Evolutionary conservation across 2,113 vertebrate genomes (phyloP), one percentile per base, ranked within the genome.

Genomic region (Tetrax tetrax): DNA sequence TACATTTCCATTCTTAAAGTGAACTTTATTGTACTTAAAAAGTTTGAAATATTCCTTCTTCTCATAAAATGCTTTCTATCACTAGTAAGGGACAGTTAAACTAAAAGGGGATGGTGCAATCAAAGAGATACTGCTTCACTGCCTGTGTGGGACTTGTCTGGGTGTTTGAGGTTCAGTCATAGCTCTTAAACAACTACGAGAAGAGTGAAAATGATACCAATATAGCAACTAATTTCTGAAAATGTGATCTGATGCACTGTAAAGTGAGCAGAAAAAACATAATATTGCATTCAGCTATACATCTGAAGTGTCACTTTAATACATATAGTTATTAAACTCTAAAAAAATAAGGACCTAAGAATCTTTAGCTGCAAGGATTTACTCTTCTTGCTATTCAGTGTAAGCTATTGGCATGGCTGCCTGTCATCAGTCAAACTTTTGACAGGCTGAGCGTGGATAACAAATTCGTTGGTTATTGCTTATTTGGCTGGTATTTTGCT

Each of bases 401-500:
- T 38, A 83, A 89, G 83, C 50, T 59, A 23, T 10, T 93, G 80
- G 65, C 56, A 48, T 41, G 48, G 9, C 24, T 82, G 21, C 28
- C 31, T 82, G 60, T 84, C 65, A 64, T 91, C 53, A 53, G 18
- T 53, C 74, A 79, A 45, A 41, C 57, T 79, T 94, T 78, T 7
- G 37, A 35, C 79, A 38, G 53, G 16, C 48, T 76, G 48, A 91
- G 27, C 65, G 64, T 45, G 24, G 19, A 41, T 83, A 69, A 68
- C 12, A 83, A 79, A 69, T 82, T 37, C 71, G 75, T 57, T 90
- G 14, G 33, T 89, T 1, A 2, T 56, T 61, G 74, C 45, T 72
- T 74, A 27, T 90, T 93, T 88, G 59, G 63, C 66, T 95, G 57
- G 18, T 90, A 29, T 12, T 92, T 91, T 93, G 53, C 41, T 89